Evolutionary conservation across 2,797 vertebrate species (phyloP).

Genomic region (Crocodylus rhombifer): DNA sequence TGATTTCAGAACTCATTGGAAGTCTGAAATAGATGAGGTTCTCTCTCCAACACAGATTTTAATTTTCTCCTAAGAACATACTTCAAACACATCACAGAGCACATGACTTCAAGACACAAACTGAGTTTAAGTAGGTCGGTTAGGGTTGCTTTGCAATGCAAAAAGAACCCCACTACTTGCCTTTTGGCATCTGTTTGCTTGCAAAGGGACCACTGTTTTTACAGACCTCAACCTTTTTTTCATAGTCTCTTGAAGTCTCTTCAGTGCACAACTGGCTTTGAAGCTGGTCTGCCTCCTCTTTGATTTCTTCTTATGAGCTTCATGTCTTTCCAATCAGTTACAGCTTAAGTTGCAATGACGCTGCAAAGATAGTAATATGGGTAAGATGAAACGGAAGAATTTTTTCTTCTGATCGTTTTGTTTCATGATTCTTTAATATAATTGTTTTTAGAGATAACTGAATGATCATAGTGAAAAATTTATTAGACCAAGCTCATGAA

Average conservation of each 20-base stretch:
- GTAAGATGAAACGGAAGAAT: neutral
- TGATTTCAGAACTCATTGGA: neutral
- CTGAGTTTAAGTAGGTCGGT: neutral
- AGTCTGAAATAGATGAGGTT: constrained; percentile 26
- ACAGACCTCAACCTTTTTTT: constrained; percentile 21
- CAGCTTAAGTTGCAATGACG: neutral
- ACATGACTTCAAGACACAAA: neutral
- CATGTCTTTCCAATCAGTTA: neutral
- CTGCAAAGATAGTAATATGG: accelerated
- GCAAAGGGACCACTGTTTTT: neutral
- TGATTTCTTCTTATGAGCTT: neutral
- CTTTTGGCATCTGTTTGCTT: constrained; percentile 12
- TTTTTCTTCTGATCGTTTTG: neutral
- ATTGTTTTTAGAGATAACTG: neutral
- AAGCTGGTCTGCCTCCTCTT: neutral
- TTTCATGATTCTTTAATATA: neutral
- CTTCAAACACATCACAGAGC: neutral
- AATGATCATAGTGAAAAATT: neutral
- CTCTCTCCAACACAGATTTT: neutral
- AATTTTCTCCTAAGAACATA: constrained; percentile 13
- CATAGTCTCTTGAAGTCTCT: constrained; percentile 1
- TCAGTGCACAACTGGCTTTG: neutral
- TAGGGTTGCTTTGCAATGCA: constrained; percentile 12
- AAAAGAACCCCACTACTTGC: constrained; percentile 3
- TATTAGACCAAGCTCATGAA: neutral